Evolutionary conservation across 1,140 invertebrate genomes (phyloP).

Genomic region (Brachionus rotundiformis): DNA sequence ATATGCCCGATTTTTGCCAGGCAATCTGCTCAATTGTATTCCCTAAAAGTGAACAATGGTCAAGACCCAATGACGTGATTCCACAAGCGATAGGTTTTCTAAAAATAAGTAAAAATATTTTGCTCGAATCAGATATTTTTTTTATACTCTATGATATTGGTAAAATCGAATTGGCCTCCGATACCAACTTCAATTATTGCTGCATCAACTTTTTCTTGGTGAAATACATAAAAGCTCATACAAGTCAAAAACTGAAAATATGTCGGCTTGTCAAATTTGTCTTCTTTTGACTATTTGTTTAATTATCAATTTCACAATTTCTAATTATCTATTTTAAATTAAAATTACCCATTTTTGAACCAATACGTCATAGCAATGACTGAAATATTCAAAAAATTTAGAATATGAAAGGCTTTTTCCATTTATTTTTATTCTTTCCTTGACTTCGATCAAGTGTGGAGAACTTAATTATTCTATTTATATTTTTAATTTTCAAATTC

Average conservation of each 20-base stretch:
- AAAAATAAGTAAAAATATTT: neutral
- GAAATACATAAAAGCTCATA: constrained; percentile 84
- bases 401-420: constrained; percentile 75
- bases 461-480: constrained; percentile 70
- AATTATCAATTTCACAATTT: neutral
- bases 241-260: constrained; percentile 94
- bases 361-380: constrained; percentile 61
- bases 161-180: constrained; percentile 88
- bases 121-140: neutral
- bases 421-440: constrained; percentile 88
- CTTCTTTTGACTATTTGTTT: constrained; percentile 49
- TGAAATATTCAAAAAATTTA: constrained; percentile 79
- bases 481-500: neutral
- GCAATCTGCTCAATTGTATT: constrained; percentile 83
- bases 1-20: constrained; percentile 91
- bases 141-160: constrained; percentile 80
- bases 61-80: constrained; percentile 85
- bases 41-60: constrained; percentile 81
- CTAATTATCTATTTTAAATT: neutral
- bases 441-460: constrained; percentile 85
- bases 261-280: constrained; percentile 72
- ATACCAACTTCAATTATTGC: constrained; percentile 95
- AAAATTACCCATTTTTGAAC: constrained; percentile 34
- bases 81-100: constrained; percentile 79
- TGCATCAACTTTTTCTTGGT: constrained; percentile 82